Percentiles rank a stretch among this genome's conserved stretches.
Evolutionary conservation across 2,888 invertebrate genomes (phyloP).

Genomic region (Melipona beecheii): DNA sequence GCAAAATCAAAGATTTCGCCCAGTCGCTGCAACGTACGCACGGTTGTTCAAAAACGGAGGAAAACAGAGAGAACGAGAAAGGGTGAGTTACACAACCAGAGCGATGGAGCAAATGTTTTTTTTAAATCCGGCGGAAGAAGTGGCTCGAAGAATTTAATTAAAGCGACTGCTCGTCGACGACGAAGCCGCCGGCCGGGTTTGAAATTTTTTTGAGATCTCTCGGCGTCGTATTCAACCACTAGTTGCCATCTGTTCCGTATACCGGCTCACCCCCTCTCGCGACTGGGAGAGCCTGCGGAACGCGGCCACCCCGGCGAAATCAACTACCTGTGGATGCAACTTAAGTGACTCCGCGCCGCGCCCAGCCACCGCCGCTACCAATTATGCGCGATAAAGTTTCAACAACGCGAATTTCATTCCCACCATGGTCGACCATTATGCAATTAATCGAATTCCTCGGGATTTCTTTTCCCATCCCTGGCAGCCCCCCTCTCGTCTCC

Average conservation of each 20-base stretch:
- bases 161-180: conserved; percentile 23
- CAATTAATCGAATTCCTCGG: conserved; percentile 42
- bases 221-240: conserved; percentile 62
- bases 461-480: not conserved
- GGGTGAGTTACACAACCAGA: not conserved
- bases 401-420: conserved; percentile 59
- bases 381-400: conserved; percentile 61
- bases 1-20: too few relatives aligned
- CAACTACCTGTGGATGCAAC: conserved; percentile 81
- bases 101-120: conserved; percentile 37
- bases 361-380: conserved; percentile 42
- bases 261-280: conserved; percentile 29
- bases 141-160: conserved; percentile 58
- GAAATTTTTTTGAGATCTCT: conserved; percentile 58
- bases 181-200: conserved; percentile 5
- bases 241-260: conserved; percentile 70
- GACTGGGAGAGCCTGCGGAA: conserved; percentile 66
- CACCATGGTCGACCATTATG: conserved; percentile 21
- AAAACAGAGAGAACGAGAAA: not conserved
- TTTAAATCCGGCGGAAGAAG: conserved; percentile 47
- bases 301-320: conserved; percentile 76
- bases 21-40: not conserved
- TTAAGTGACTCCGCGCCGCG: conserved; percentile 63
- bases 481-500: not conserved
- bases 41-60: not conserved